Base-by-base conservation (phyloP, 2,113 vertebrate genomes). In the Canis aureus region DNA sequence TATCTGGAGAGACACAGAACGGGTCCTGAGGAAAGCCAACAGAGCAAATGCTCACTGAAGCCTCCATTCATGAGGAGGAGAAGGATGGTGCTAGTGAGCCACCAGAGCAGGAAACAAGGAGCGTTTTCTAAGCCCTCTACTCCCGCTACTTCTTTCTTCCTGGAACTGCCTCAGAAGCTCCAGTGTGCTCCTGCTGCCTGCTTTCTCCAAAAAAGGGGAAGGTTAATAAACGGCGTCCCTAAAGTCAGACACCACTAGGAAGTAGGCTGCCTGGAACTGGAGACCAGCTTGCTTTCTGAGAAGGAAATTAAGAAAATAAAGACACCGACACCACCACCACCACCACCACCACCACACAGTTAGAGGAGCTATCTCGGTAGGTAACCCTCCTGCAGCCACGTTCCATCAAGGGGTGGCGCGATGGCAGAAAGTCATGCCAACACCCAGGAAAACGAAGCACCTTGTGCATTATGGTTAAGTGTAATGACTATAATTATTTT, bases 31-130 rank as follows among this genome's bases (percentile, higher is more conserved):
- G 81, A 62, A 76, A 43, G 69, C 1, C 32, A 11, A 16, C 0
- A 11, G 12, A 74, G 74, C 29, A 22, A 2, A 17, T 0, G 11
- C 60, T 51, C 49, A 13, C 2, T 0, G 1, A 51, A 69, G 0
- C 13, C 25, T 64, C 43, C 8, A 6, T 25, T 25, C 9, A 3
- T 9, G 7, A 38, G 0, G 38, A 8, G 35, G 49, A 5, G 12
- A n/a, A 19, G 6, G 38, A 3, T 0, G 17, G n/a, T 4, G 53
- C 5, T 1, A 1, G 6, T 5, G 20, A n/a, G 19, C 4, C 11
- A 64, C 51, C 71, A 35, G 11, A 25, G 35, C 29, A 13, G 74
- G 2, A 20, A 16, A 35, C 20, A 15, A 0, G 5, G 35, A 74
- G 22, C n/a, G 3, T 19, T 59, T 69, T 35, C 89, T 53, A 35